Base-by-base conservation (phyloP, 2,888 invertebrate genomes). In the Tenthredo distinguenda region DNA sequence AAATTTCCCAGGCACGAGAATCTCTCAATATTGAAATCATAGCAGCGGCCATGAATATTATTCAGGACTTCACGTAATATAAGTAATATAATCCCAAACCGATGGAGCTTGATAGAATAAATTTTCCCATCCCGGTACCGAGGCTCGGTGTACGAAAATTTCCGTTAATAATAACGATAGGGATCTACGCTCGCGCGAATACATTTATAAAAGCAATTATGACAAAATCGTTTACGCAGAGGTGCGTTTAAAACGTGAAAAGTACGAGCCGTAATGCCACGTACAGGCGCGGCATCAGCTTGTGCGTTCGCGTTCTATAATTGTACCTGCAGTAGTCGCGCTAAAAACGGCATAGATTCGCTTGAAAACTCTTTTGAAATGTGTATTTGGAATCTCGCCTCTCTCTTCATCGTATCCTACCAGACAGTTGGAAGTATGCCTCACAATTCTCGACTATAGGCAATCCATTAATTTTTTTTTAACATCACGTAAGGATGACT, bases 41-140 rank as follows among this genome's bases (percentile, higher is more conserved):
- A 92, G 91, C 91, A 87, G 87, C 88, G 88, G 87, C 91, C 91
- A 92, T 92, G 93, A 92, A 93, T 92, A 92, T 92, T 92, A 92
- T 92, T 92, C 91, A 88, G 88, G 89, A 91, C 90, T 91, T 90
- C 91, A 90, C 90, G 91, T 91, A 91, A 92, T 92, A 91, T 92
- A 92, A 92, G 91, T 90, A 91, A 92, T 91, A 91, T 93, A 92
- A 93, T 92, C 90, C 89, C 88, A 89, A 92, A 92, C 92, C 91
- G 92, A 92, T 93, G 89, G 89, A 89, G 90, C 90, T 88, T 88
- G 88, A 89, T 87, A 87, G 91, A 91, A 91, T 92, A 91, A 91
- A 92, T 92, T 91, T 91, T n/a, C 65, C 37, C 6, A 15, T 15
- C 58, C 40, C 31, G 31, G 31, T 31, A 18, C 21, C 47, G 68